Conservation (phyloP, 2,113 vertebrate genomes). For the zebrafish (Danio rerio) region GRCz12tu NC_133194.1:15698001-15698500, state of each 20-base stretch:
- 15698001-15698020: too few species aligned
- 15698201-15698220: not conserved
- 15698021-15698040: too few species aligned
- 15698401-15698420: slow-evolving; percentile 68
- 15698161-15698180: too few species aligned
- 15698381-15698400: slow-evolving; percentile 46
- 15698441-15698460: slow-evolving; percentile 68
- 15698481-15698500: slow-evolving; percentile 76
- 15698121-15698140: too few species aligned
- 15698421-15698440: slow-evolving; percentile 68
- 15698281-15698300: slow-evolving; percentile 23
- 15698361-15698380: slow-evolving; percentile 59
- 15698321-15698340: slow-evolving; percentile 37
- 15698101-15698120: too few species aligned
- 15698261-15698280: not conserved
- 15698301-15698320: slow-evolving; percentile 44
- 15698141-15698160: too few species aligned
- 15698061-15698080: too few species aligned
- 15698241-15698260: not conserved
- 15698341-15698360: slow-evolving; percentile 53
- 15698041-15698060: too few species aligned
- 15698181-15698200: not conserved
- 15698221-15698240: not conserved
- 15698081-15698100: too few species aligned
- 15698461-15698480: slow-evolving; percentile 59